Evolutionary conservation across 2,888 invertebrate genomes (phyloP).

Genomic region (Congeria kusceri): DNA sequence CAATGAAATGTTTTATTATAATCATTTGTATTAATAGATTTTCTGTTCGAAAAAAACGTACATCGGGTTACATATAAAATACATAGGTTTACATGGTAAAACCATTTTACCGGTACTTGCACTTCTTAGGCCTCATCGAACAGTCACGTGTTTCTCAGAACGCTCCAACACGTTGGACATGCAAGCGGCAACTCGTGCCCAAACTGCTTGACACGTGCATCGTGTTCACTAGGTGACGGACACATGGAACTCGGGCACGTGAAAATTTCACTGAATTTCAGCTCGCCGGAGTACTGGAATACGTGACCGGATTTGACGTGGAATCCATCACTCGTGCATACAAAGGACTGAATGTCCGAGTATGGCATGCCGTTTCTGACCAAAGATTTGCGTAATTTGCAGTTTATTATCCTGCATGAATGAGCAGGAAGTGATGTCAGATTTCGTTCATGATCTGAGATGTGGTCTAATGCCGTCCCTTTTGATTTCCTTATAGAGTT

Average conservation of each 20-base stretch:
- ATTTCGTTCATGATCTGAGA: conserved; percentile 47
- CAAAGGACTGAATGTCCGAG: neutral
- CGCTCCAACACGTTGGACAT: conserved; percentile 72
- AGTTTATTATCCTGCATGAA: conserved; percentile 57
- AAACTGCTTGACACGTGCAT: conserved; percentile 26
- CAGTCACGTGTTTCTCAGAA: conserved; percentile 57
- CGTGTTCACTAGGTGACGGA: conserved; percentile 53
- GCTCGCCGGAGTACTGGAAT: conserved; percentile 29
- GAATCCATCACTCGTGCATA: conserved; percentile 51
- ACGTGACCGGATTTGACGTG: conserved; percentile 54
- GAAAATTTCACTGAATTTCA: conserved; percentile 19
- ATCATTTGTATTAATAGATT: no score
- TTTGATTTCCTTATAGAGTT: conserved; percentile 32
- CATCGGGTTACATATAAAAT: no score
- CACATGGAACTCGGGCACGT: conserved; percentile 60
- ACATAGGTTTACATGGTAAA: no score
- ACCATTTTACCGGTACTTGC: no score
- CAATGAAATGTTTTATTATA: no score
- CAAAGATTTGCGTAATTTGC: conserved; percentile 20
- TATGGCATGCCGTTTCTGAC: conserved; percentile 10
- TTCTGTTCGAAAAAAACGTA: no score
- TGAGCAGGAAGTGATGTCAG: conserved; percentile 56
- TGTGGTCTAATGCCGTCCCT: conserved; percentile 30
- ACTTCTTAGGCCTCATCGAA: no score
- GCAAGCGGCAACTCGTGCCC: conserved; percentile 60